Base-by-base conservation (phyloP, 2,888 invertebrate species). In the Hybos culiciformis region DNA sequence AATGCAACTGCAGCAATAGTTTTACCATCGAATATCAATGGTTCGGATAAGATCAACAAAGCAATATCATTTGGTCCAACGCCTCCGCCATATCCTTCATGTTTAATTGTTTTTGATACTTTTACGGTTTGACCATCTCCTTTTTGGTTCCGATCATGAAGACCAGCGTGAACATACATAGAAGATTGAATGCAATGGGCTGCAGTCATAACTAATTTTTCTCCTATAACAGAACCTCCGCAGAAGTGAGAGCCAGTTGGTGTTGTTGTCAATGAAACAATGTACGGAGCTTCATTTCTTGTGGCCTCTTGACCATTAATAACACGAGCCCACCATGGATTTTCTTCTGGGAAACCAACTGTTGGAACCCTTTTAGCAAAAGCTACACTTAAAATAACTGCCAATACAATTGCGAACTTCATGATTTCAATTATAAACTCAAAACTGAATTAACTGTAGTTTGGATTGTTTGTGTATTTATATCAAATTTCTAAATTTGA, bases 41-140 rank as follows among this genome's bases (percentile, higher is more conserved):
- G 48, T 31, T 52, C 41, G 19, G 50, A 51, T 11, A 60, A 52
- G 47, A 58, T 57, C 43, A 76, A 50, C 2, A 77, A 41, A 21
- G 72, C 75, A 49, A 77, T 72, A 51, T 77, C 76, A 49, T 70
- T 67, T 45, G 66, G 67, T 14, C 62, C 66, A n/a, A 67, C 62
- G 3, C 60, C 60, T n/a, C 68, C 67, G 29, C 11, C 19, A 47
- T 52, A 63, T 3, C 20, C 2, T 29, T 56, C 54, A 46, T 71
- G 69, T 2, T 62, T 52, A 19, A 56, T 51, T 17, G 57, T 54
- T 14, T 53, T 57, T 5, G 52, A 53, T 9, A 69, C 54, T 2
- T 39, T 17, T 26, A 60, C 56, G 1, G 50, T 45, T 51, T 64
- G 65, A 5, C 57, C 55, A 3, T 46, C 50, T 5, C 56, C 51